These are phyloP conservation scores for Selenia dentaria DNA, from an alignment of 2,888 invertebrate genomes.

Conservation along the genomic window DNA sequence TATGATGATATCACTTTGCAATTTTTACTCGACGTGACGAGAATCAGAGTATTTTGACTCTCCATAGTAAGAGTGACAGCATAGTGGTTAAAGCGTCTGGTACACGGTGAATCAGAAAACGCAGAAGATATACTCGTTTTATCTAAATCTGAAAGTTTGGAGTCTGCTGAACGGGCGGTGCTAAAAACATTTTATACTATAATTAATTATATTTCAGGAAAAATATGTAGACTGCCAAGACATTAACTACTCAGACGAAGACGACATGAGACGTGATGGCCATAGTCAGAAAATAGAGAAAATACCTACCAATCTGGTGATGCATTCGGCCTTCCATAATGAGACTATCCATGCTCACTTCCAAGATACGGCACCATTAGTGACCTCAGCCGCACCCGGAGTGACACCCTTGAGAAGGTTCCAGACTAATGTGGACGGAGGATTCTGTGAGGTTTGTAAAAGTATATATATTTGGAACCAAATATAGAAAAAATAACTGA, in stretches of 20 bases:
- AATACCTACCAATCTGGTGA: conserved; percentile 58
- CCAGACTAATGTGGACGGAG: conserved; percentile 43
- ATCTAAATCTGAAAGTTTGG: too few relatives aligned
- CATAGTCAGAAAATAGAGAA: conserved; percentile 41
- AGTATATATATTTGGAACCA: neutral
- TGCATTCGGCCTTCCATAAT: conserved; percentile 67
- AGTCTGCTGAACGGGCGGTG: too few relatives aligned
- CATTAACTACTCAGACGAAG: conserved; percentile 67
- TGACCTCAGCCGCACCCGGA: neutral
- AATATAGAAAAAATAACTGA: too few relatives aligned
- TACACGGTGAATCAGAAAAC: too few relatives aligned
- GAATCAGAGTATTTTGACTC: too few relatives aligned
- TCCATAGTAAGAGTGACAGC: too few relatives aligned
- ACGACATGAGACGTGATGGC: conserved; percentile 47
- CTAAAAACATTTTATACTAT: too few relatives aligned
- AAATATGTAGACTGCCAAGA: conserved; percentile 75
- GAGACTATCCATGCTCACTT: conserved; percentile 28
- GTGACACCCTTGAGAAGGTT: conserved; percentile 3
- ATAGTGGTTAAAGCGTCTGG: too few relatives aligned
- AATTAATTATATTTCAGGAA: conserved; percentile 58
- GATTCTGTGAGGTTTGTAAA: conserved; percentile 67
- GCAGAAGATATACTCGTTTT: too few relatives aligned
- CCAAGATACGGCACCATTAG: neutral
- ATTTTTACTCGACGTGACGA: too few relatives aligned
- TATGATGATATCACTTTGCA: too few relatives aligned